These are phyloP conservation scores for Ispidina lecontei DNA, from an alignment of 2,797 vertebrate genomes.

Conservation along the genomic window DNA sequence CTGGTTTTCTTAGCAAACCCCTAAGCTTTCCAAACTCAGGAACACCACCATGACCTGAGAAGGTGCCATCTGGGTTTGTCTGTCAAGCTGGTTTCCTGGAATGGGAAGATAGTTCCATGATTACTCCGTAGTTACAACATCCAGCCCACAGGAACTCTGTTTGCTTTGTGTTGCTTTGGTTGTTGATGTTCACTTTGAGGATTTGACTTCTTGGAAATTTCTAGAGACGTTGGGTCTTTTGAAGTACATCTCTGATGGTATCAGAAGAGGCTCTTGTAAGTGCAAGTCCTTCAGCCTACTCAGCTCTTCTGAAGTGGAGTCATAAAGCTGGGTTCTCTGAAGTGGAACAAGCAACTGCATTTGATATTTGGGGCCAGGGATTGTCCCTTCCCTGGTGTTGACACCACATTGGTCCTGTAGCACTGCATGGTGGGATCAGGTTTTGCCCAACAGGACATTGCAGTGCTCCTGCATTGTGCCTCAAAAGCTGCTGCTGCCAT, in stretches of 20 bases:
- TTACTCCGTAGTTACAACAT: background rate
- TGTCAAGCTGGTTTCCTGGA: background rate
- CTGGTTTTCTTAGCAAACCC: background rate
- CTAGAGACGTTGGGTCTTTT: background rate
- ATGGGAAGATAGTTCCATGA: background rate
- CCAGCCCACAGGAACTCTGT: background rate
- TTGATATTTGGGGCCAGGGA: background rate
- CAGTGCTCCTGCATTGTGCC: background rate
- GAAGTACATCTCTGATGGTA: background rate
- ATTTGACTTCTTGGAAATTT: background rate
- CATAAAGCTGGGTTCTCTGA: background rate
- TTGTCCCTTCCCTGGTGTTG: background rate
- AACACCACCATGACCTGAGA: background rate
- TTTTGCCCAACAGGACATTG: background rate
- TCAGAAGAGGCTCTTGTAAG: background rate
- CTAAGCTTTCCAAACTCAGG: background rate
- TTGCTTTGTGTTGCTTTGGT: background rate
- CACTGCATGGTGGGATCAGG: background rate
- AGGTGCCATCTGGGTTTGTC: background rate
- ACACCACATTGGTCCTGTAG: rapidly evolving
- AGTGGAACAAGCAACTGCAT: background rate
- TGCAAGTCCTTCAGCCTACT: background rate
- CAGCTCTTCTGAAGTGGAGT: background rate
- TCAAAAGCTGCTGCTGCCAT: background rate
- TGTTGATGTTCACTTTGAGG: background rate